Evolutionary conservation across 2,113 vertebrate species (phyloP).

Genomic region (Syngnathoides biaculeatus): DNA sequence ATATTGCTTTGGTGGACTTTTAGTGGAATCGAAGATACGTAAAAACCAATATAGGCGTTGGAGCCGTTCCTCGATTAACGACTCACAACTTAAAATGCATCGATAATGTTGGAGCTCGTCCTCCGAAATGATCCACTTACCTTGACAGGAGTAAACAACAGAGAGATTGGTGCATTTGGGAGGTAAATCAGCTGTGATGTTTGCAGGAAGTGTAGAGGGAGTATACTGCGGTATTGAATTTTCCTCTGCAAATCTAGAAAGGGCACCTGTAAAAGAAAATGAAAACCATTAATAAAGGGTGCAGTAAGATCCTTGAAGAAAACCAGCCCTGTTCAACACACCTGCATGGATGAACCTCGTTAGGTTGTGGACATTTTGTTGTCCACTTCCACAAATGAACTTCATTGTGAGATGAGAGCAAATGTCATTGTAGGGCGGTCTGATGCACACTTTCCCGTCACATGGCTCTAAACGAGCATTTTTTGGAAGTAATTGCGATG

Average conservation of each 20-base stretch:
- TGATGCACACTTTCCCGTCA: constrained; percentile 1
- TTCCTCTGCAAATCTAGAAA: constrained; percentile 3
- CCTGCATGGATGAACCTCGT: constrained; percentile 14
- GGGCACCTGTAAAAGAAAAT: neutral
- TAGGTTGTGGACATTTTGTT: fast-evolving
- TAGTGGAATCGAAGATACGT: no score
- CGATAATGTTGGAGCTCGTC: neutral
- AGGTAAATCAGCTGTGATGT: neutral
- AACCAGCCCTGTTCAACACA: constrained; percentile 21
- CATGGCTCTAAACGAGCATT: fast-evolving
- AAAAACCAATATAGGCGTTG: no score
- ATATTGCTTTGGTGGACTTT: no score
- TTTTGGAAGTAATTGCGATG: neutral
- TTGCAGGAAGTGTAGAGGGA: neutral
- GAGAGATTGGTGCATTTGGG: neutral
- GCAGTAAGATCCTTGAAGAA: neutral
- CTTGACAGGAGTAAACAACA: constrained; percentile 13
- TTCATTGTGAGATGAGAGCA: constrained; percentile 16
- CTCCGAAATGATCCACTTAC: constrained; percentile 30
- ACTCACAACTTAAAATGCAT: no score
- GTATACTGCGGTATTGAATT: fast-evolving
- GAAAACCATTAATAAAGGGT: neutral
- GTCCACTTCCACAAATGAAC: neutral
- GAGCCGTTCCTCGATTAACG: no score
- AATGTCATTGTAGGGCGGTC: neutral